Evolutionary conservation across 1,140 invertebrate species (phyloP).

Genomic region (Bacillus rossius): DNA sequence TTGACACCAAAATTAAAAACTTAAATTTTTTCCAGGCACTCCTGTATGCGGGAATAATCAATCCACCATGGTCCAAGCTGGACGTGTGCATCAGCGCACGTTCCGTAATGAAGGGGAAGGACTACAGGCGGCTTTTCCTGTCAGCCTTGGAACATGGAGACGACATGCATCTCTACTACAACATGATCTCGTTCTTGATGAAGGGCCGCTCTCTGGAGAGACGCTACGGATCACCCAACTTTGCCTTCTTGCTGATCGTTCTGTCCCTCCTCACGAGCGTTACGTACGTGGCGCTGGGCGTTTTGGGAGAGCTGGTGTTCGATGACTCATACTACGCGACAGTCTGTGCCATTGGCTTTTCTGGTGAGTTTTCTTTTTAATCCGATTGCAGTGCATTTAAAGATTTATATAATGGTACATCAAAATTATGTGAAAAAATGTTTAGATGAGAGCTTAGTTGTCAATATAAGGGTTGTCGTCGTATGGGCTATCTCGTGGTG

Average conservation of each 20-base stretch:
- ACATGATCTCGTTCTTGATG: slow-evolving; percentile 63
- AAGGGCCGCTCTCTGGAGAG: slow-evolving; percentile 56
- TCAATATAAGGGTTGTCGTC: too few relatives aligned
- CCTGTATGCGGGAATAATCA: slow-evolving; percentile 44
- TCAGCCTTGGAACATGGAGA: slow-evolving; percentile 61
- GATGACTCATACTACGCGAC: slow-evolving; percentile 41
- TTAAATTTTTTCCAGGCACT: slow-evolving; percentile 41
- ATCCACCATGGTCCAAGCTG: slow-evolving; percentile 48
- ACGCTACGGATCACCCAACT: slow-evolving; percentile 51
- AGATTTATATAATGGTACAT: too few relatives aligned
- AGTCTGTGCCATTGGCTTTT: slow-evolving; percentile 63
- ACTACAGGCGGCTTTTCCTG: slow-evolving; percentile 54
- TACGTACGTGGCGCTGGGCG: slow-evolving; percentile 47
- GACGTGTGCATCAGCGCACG: slow-evolving; percentile 56
- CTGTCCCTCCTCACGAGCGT: slow-evolving; percentile 50
- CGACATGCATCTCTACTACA: slow-evolving; percentile 70
- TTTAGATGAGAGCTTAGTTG: too few relatives aligned
- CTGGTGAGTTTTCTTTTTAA: slow-evolving; percentile 39
- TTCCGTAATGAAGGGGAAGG: slow-evolving; percentile 46
- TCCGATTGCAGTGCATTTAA: neutral
- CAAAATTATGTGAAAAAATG: too few relatives aligned
- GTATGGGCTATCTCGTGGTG: too few relatives aligned
- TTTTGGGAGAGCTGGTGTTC: slow-evolving; percentile 27
- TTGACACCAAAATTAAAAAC: too few relatives aligned
- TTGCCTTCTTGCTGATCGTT: slow-evolving; percentile 48